These are phyloP conservation scores for Orius insidiosus DNA, from an alignment of 1,140 invertebrate species.

Conservation along the genomic window DNA sequence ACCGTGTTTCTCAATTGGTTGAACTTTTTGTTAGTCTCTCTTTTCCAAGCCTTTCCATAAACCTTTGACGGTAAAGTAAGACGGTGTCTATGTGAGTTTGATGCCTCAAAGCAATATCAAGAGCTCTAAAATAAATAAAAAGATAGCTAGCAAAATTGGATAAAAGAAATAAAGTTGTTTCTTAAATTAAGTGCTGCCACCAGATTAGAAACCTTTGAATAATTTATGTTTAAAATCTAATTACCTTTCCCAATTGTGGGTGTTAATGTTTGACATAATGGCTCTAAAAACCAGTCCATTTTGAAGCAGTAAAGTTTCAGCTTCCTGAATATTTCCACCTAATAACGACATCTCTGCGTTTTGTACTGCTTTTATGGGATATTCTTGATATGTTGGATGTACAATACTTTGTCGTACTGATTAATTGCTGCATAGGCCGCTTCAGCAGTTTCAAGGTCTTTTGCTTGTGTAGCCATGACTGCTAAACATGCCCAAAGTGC, in stretches of 20 bases:
- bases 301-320: conserved; percentile 66
- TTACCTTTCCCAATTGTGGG: conserved; percentile 72
- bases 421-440: conserved; percentile 84
- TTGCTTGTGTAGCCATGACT: conserved; percentile 61
- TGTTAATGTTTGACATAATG: conserved; percentile 59
- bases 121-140: conserved; percentile 37
- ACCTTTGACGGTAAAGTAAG: conserved; percentile 52
- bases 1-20: conserved; percentile 43
- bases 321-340: conserved; percentile 57
- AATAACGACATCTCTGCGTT: conserved; percentile 67
- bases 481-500: conserved; percentile 80
- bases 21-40: conserved; percentile 59
- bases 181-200: not conserved
- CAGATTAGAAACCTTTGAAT: conserved; percentile 8
- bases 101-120: conserved; percentile 69
- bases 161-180: conserved; percentile 7
- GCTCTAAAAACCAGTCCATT: conserved; percentile 58
- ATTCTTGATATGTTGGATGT: conserved; percentile 65
- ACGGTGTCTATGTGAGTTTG: conserved; percentile 62
- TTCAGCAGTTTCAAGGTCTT: conserved; percentile 69
- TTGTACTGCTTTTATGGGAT: conserved; percentile 37
- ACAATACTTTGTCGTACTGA: conserved; percentile 80
- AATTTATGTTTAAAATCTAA: conserved; percentile 8
- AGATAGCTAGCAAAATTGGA: conserved; percentile 10
- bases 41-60: conserved; percentile 53